Evolutionary conservation across 2,797 vertebrate species (phyloP).

Genomic region (Enteromius viviparus): DNA sequence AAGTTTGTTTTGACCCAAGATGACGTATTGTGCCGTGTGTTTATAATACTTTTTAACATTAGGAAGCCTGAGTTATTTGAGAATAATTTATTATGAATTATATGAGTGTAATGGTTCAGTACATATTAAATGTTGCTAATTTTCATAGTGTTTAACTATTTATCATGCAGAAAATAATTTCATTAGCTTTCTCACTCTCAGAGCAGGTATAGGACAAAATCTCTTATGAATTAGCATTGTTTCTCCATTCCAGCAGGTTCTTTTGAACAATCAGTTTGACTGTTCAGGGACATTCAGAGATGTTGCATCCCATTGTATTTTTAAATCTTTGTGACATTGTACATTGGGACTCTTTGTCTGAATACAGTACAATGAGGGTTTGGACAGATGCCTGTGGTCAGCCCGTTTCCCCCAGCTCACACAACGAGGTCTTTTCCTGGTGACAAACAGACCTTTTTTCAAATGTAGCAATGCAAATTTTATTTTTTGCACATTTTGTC

Average conservation of each 20-base stretch:
- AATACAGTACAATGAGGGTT: slow-evolving; percentile 66
- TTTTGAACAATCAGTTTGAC: slow-evolving; percentile 60
- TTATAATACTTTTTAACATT: background rate
- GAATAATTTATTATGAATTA: background rate
- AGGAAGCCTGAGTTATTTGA: background rate
- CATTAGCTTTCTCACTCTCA: background rate
- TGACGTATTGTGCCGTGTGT: background rate
- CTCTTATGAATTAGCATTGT: slow-evolving; percentile 37
- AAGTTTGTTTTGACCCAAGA: background rate
- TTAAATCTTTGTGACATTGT: slow-evolving; percentile 67
- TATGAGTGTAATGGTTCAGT: background rate
- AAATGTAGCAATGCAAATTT: slow-evolving; percentile 54
- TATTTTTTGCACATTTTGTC: slow-evolving; percentile 38
- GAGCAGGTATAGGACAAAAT: slow-evolving; percentile 16
- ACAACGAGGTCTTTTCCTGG: slow-evolving; percentile 46
- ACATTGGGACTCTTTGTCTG: slow-evolving; percentile 65
- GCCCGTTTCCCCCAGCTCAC: slow-evolving; percentile 55
- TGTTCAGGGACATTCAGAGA: slow-evolving; percentile 63
- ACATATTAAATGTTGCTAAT: background rate
- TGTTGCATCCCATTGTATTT: slow-evolving; percentile 64
- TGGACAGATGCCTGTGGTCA: slow-evolving; percentile 66
- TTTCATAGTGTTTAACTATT: slow-evolving; percentile 1
- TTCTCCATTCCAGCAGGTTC: slow-evolving; percentile 59
- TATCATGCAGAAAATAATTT: slow-evolving; percentile 8
- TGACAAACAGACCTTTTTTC: slow-evolving; percentile 44